Evolutionary conservation across 1,140 invertebrate genomes (phyloP), one percentile per base, ranked within the genome.

Genomic region (Drosophila persimilis): DNA sequence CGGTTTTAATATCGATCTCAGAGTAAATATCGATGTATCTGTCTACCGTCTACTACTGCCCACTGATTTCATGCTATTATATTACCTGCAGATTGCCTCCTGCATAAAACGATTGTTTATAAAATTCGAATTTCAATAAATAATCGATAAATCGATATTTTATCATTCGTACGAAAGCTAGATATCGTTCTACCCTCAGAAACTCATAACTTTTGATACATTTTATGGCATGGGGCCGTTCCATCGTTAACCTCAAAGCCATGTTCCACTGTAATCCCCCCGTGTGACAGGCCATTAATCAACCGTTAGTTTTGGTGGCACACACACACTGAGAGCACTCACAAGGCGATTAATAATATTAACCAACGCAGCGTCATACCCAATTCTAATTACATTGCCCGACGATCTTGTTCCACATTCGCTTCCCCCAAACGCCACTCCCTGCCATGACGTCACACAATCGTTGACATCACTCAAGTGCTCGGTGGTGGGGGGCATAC

Each of bases 381-480:
- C 26, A 62, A 41, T 71, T 11, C 57, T 58, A 83, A 83, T 83
- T 73, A 77, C 60, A 66, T 22, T 43, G 45, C 35, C 67, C 6
- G 61, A 35, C 75, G 75, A 83, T 83, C 71, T 64, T 85, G 80
- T 57, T 77, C 79, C 44, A 83, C 59, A 78, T 81, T 61, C 39
- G 11, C 35, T 13, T 39, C 35, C 7, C 7, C 35, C 11, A 39
- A 39, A 5, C 35, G 11, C 11, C 35, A 53, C n/a, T 35, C 9
- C 26, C 41, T 15, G 6, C 7, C 24, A 63, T 83, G 79, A 83
- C 79, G 79, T 83, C 79, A 83, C 45, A 17, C 43, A 17, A 26
- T 6, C 41, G 78, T 73, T 81, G 73, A 80, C 78, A 81, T 77
- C 80, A 77, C 66, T 71, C 58, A 54, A 57, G 59, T 43, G 59